Base-by-base conservation (phyloP, 2,888 invertebrate genomes). In the Stegana nigrithorax region DNA sequence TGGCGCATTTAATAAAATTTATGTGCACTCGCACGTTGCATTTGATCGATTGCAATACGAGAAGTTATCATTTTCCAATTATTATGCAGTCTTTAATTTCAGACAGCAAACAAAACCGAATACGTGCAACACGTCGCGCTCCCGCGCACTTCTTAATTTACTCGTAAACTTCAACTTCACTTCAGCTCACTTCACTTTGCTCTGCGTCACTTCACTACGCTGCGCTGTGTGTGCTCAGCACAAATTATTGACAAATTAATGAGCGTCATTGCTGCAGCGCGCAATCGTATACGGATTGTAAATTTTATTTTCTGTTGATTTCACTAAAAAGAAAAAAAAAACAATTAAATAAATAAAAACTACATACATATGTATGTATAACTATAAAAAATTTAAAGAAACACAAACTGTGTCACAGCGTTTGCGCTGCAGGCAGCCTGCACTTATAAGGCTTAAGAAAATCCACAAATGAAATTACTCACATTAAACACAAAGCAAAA, bases 11-110 rank as follows among this genome's bases (percentile, higher is more conserved):
- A 67, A 57, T 61, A 62, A 63, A 73, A 80, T 76, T 80, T 80
- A 78, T 80, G 72, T 51, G 51, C 32, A 53, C 5, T 12, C 25
- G 47, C 19, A 21, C 25, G n/a, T 5, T 27, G 29, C 53, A 55
- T 12, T 55, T 70, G 74, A 78, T 75, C 73, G 71, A 70, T 73
- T 73, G 67, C 68, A 70, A 71, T 68, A 74, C 66, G 65, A 68
- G 67, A 70, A 72, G 68, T 71, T 73, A 73, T 75, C 75, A 78
- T 75, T 75, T 78, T 73, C 72, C 80, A 82, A 81, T 81, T 81
- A 81, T 73, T 69, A 78, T 63, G 66, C 71, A 57, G 66, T 65
- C 60, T 65, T 63, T 60, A 53, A 58, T 53, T 62, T 59, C 44
- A 29, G 42, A 12, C 14, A 1, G n/a, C n/a, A n/a, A 19, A 17